These are phyloP conservation scores for Microtus ochrogaster DNA, from an alignment of 2,113 vertebrate genomes.

Conservation along the genomic window DNA sequence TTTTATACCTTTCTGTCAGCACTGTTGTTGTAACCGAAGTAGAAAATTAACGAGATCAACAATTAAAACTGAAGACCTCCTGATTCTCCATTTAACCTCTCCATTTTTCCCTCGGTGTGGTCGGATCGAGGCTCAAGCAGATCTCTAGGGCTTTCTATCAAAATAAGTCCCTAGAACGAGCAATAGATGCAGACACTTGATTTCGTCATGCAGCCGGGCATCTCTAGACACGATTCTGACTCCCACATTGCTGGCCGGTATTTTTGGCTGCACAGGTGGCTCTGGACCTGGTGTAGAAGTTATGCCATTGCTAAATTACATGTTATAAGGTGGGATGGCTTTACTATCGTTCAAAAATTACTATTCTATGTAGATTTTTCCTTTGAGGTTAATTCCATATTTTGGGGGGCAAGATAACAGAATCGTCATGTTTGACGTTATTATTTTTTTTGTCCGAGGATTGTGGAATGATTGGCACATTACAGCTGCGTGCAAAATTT, in stretches of 20 bases:
- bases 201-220: neutral
- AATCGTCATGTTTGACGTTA: constrained; percentile 2
- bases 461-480: neutral
- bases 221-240: neutral
- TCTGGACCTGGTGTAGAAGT: neutral
- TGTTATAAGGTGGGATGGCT: neutral
- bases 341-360: constrained; percentile 51
- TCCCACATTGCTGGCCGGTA: neutral
- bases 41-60: constrained; percentile 40
- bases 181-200: neutral
- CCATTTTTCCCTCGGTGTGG: neutral
- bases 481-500: neutral
- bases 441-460: neutral
- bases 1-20: neutral
- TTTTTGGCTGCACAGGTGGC: constrained; percentile 8
- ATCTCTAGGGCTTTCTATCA: neutral
- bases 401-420: neutral
- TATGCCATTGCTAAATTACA: constrained; percentile 27
- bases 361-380: neutral
- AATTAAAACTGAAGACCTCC: constrained; percentile 22
- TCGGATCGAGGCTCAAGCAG: neutral
- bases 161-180: neutral
- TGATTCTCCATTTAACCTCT: neutral
- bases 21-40: neutral
- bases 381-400: constrained; percentile 1